These are phyloP conservation scores for Cynoglossus semilaevis DNA, from an alignment of 2,113 vertebrate species.

Conservation along the genomic window DNA sequence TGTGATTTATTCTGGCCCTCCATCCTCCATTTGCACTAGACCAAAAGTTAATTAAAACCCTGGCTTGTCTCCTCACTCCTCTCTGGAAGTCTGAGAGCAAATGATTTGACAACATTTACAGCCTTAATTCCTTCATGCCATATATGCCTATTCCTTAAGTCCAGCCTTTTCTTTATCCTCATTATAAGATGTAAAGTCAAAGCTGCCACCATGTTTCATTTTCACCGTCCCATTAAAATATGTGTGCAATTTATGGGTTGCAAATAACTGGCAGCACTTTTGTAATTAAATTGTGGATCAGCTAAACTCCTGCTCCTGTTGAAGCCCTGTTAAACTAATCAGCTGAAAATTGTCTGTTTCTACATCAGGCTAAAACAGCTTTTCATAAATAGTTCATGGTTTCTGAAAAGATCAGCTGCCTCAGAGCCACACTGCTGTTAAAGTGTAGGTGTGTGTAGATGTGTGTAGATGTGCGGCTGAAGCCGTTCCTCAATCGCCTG, in stretches of 20 bases:
- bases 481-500: constrained; percentile 46
- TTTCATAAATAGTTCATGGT: constrained; percentile 6
- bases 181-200: constrained; percentile 14
- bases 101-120: constrained; percentile 59
- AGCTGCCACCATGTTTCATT: constrained; percentile 16
- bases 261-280: constrained; percentile 13
- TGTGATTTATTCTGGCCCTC: constrained; percentile 67
- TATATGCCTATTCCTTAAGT: not conserved
- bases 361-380: constrained; percentile 4
- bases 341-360: not conserved
- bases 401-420: constrained; percentile 4
- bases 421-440: constrained; percentile 6
- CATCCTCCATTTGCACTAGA: constrained; percentile 54
- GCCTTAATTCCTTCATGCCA: constrained; percentile 55
- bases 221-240: constrained; percentile 15
- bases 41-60: constrained; percentile 71
- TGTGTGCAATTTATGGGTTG: not conserved
- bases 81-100: constrained; percentile 52
- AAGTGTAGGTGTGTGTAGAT: too few relatives aligned
- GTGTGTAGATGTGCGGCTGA: constrained; percentile 30
- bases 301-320: not conserved
- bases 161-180: constrained; percentile 12
- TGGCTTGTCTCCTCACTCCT: constrained; percentile 53
- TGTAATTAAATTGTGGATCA: constrained; percentile 1
- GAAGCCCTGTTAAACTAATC: not conserved